These are phyloP conservation scores for Anoncus sp. DNA, from an alignment of 2,888 invertebrate genomes.

Conservation along the genomic window DNA sequence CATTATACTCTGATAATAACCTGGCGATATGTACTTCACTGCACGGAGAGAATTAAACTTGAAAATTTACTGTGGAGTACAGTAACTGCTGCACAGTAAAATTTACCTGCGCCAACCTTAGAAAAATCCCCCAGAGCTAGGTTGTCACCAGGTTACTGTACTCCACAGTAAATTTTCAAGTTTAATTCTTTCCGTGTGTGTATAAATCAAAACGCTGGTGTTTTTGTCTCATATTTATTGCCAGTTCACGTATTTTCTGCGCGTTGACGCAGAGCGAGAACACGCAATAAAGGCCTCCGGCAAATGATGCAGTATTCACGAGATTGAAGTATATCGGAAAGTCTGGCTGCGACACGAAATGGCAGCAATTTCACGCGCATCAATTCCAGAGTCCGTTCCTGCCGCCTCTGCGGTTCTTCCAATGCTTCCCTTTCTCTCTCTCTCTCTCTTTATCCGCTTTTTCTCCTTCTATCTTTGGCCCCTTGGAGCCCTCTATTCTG, in stretches of 20 bases:
- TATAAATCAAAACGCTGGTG: neutral
- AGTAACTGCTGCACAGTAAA: too few relatives aligned
- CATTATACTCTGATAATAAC: too few relatives aligned
- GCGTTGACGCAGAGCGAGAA: constrained; percentile 7
- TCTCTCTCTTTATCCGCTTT: constrained; percentile 4
- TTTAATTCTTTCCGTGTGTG: too few relatives aligned
- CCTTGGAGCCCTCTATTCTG: constrained; percentile 27
- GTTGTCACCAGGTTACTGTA: too few relatives aligned
- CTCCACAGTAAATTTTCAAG: too few relatives aligned
- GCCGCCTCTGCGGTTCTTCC: constrained; percentile 22
- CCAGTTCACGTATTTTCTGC: constrained; percentile 4
- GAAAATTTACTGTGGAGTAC: too few relatives aligned
- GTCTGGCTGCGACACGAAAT: constrained; percentile 51
- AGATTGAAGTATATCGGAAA: constrained; percentile 51
- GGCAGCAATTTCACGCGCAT: constrained; percentile 59
- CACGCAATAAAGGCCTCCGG: neutral
- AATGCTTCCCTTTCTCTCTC: constrained; percentile 4
- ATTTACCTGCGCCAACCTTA: too few relatives aligned
- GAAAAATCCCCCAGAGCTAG: too few relatives aligned
- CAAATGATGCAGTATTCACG: constrained; percentile 12
- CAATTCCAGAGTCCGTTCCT: constrained; percentile 50
- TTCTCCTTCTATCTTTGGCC: neutral
- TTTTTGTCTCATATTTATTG: neutral
- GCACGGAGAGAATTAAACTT: too few relatives aligned
- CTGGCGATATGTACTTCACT: neutral